A percentile compares a stretch with the other conserved stretches of the same genome.
Conservation (phyloP, 2,888 invertebrate species). For the Thera obeliscata region DNA sequence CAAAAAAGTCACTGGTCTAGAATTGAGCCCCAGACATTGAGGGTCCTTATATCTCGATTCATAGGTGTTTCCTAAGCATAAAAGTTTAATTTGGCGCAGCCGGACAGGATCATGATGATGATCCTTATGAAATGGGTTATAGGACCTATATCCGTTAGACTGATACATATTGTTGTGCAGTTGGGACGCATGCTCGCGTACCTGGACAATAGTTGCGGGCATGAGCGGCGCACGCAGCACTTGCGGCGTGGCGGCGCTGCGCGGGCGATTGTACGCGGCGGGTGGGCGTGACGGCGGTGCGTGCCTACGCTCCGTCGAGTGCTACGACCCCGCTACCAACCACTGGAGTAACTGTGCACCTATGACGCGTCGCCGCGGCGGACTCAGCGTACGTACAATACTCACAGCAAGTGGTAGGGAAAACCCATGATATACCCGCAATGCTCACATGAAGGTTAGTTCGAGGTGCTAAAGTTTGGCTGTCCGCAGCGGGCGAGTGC, state of each 20-base stretch:
- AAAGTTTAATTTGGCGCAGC: conserved; percentile 1
- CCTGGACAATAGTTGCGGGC: conserved; percentile 95
- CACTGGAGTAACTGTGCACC: conserved; percentile 93
- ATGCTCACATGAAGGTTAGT: too few species aligned
- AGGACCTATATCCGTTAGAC: too few species aligned
- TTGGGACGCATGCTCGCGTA: conserved; percentile 94
- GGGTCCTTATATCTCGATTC: too few species aligned
- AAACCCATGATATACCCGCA: too few species aligned
- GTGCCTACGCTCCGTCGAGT: conserved; percentile 95
- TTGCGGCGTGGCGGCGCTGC: conserved; percentile 94
- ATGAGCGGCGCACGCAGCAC: conserved; percentile 96
- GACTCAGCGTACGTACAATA: conserved; percentile 89
- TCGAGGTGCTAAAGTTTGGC: too few species aligned
- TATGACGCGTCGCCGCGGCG: conserved; percentile 93
- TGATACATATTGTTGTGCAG: conserved; percentile 58
- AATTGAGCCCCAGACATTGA: too few species aligned
- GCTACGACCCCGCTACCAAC: conserved; percentile 89
- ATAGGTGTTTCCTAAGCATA: background rate
- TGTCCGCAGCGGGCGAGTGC: too few species aligned
- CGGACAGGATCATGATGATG: background rate
- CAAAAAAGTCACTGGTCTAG: too few species aligned
- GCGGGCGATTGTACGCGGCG: conserved; percentile 93
- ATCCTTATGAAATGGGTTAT: background rate
- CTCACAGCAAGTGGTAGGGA: too few species aligned
- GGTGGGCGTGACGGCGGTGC: conserved; percentile 97